Conservation (phyloP, 2,113 vertebrate genomes). For the Haemorhous mexicanus region DNA sequence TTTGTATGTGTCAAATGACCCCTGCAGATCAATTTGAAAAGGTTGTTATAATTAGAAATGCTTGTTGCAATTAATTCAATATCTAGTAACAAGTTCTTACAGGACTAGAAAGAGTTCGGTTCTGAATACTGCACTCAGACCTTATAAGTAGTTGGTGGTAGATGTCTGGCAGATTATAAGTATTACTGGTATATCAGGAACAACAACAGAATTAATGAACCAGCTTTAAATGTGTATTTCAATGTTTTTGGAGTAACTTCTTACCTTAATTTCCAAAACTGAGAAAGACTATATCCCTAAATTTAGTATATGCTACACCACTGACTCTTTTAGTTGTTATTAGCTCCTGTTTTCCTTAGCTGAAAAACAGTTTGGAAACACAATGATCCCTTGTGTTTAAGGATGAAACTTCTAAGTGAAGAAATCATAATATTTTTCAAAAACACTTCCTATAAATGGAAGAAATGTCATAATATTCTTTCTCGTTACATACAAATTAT, state of each 20-base stretch:
- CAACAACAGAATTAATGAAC: background rate
- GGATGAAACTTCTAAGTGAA: background rate
- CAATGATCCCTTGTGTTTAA: fast-evolving
- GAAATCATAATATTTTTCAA: background rate
- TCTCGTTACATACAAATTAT: background rate
- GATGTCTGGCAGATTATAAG: background rate
- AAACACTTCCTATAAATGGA: background rate
- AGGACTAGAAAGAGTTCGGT: background rate
- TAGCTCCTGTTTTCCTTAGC: background rate
- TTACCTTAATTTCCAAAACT: background rate
- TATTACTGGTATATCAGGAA: background rate
- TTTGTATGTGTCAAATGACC: background rate
- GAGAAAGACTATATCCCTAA: background rate
- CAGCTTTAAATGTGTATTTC: background rate
- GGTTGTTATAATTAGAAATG: background rate
- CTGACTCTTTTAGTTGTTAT: background rate
- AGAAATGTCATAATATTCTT: background rate
- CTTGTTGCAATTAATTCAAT: background rate
- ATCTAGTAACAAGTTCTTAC: background rate
- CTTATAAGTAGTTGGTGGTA: background rate
- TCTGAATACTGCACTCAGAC: background rate
- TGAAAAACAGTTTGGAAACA: background rate
- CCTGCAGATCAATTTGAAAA: background rate
- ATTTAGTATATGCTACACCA: background rate
- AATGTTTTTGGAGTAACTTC: background rate